Base-by-base conservation (phyloP, 2,888 invertebrate species). In the Notodonta dromedarius region DNA sequence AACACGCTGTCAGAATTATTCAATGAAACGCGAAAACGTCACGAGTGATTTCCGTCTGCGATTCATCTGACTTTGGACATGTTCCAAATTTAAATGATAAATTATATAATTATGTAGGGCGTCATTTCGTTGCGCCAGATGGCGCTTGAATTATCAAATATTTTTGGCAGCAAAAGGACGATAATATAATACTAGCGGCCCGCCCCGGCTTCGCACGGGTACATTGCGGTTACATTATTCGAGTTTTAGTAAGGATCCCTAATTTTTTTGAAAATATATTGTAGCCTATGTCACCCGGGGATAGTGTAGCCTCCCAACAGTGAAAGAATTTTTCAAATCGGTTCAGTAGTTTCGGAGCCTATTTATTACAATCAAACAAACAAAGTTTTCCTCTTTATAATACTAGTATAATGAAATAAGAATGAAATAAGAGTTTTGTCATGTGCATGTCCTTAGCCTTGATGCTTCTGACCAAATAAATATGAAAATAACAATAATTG, bases 71-170 rank as follows among this genome's bases (percentile, higher is more conserved):
- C 58, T 54, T 70, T 76, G 74, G 76, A 67, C 0, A 5, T 9
- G n/a, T 24, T 69, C 77, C 77, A 77, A 71, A 67, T 35, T 52
- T 14, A 46, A 69, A 67, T 69, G 63, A 68, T 58, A 68, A 66
- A 69, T 74, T 64, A 63, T 62, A 40, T 53, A 62, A 64, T 59
- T 54, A 54, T 54, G 32, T 59, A 59, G 67, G 63, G 53, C 58
- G 48, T 42, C 55, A 56, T 65, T 68, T 63, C 24, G 69, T 58
- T 12, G 46, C 53, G 24, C 5, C 60, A 65, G 51, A 66, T 65
- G 60, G 59, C 55, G 58, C 56, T 51, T 57, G 48, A 32, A 32
- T 39, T 44, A 54, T 66, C 57, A 66, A 56, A 62, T 61, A 62
- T 48, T 60, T 63, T 58, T 56, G 52, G 56, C n/a, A n/a, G 8